Base-by-base conservation (phyloP, 30 jellyfish, hydroid and myxozoan species). In the Pelagia noctiluca region DNA sequence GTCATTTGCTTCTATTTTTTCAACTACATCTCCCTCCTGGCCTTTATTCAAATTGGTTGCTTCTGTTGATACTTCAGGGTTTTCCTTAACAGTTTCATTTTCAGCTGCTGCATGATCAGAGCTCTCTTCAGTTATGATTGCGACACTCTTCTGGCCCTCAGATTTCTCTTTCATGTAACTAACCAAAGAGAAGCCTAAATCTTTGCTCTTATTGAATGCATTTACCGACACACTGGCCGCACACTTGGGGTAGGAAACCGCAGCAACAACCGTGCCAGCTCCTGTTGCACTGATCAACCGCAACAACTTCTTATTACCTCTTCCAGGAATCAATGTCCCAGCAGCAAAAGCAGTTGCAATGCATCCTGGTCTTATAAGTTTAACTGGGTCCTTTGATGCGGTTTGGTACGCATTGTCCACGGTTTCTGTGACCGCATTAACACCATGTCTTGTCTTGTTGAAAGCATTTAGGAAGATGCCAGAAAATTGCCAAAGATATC, bases 291-390 rank as follows among this genome's bases (percentile, higher is more conserved):
- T 50, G 1, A 83, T 26, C 24, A 83, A 74, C 42, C 93, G 35
- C 76, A 53, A 61, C 32, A 83, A 10, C 35, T 68, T 76, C 60
- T 83, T 82, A 29, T 71, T 83, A 2, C 93, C 93, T 32, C 86
- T 83, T 13, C 93, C 93, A 35, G 78, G 93, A 18, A 83, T 71
- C 28, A 70, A 28, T 22, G 86, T 47, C 1, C 93, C 93, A 35
- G 66, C 87, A 2, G 71, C 18, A 8, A 57, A 61, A 2, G 87
- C 93, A 11, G 81, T 81, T 4, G 82, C 35, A 16, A 83, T 72
- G 67, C 86, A 54, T 4, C 86, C 80, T 1, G 93, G 93, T 28
- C 86, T 47, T 0, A 83, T 50, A 73, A 71, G 13, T 8, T 81
- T 53, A 13, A 83, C 5, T 1, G 93, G 93, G 64, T 83, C 80